Percentiles rank a stretch among this genome's conserved stretches.
Evolutionary conservation across 2,113 vertebrate species (phyloP).

Genomic region (Gnathonemus longibarbis): DNA sequence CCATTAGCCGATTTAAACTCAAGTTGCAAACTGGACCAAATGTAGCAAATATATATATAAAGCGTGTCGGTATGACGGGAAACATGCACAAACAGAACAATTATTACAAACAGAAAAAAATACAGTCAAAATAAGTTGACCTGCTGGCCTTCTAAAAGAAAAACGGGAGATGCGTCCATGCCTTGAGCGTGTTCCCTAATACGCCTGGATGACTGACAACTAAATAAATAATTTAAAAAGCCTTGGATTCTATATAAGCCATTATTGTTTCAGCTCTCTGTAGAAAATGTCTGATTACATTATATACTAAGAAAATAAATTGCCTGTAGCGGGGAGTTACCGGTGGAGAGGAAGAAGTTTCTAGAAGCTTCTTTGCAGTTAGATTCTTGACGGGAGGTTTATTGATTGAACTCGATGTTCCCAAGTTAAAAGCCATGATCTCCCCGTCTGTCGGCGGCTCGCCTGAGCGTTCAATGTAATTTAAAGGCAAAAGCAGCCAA

Average conservation of each 20-base stretch:
- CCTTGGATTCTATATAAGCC: not conserved
- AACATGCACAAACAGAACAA: not conserved
- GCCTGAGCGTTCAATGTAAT: not conserved
- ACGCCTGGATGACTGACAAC: not conserved
- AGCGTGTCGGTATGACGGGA: not conserved
- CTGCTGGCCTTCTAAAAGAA: not conserved
- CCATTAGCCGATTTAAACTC: not conserved
- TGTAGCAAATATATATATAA: not conserved
- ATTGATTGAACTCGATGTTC: not conserved
- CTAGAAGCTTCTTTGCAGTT: not conserved
- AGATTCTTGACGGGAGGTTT: not conserved
- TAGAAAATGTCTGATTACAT: not conserved
- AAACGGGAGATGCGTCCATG: not conserved
- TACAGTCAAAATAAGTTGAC: not conserved
- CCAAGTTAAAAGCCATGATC: not conserved
- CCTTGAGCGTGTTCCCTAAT: not conserved
- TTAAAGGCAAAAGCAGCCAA: not conserved
- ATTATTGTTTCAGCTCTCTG: not conserved
- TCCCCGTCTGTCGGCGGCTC: not conserved
- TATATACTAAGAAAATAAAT: not conserved
- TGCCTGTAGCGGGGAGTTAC: not conserved
- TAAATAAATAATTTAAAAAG: not conserved
- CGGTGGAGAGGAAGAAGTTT: not conserved
- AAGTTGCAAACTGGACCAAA: not conserved
- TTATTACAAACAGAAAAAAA: not conserved